Conservation (phyloP, 1,140 invertebrate species). For the Orchestia grillus region DNA sequence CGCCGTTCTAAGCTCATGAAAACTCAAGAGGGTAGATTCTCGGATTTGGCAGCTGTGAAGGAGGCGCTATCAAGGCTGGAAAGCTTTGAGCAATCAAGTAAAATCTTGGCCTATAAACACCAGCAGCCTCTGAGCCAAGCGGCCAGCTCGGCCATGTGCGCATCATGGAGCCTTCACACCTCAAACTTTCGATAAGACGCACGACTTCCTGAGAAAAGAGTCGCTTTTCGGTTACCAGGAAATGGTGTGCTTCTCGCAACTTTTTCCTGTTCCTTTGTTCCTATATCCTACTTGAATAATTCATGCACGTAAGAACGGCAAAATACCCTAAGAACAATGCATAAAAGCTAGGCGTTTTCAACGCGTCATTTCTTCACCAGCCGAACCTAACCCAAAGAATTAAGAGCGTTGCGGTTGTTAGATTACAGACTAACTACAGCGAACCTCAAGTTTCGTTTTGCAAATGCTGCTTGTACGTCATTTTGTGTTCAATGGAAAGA, state of each 20-base stretch:
- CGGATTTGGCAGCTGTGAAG: background rate
- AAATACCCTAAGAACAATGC: background rate
- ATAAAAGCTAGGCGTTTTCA: background rate
- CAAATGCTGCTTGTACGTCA: too few species aligned
- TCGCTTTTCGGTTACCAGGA: background rate
- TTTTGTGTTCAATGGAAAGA: background rate
- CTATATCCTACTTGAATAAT: background rate
- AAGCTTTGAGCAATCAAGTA: background rate
- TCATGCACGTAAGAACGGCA: background rate
- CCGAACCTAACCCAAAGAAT: background rate
- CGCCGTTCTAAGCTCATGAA: background rate
- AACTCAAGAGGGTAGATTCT: background rate
- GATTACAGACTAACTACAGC: background rate
- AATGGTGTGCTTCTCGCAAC: background rate
- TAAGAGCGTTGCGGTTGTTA: background rate
- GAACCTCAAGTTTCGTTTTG: background rate
- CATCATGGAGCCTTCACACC: background rate
- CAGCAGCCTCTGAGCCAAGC: background rate
- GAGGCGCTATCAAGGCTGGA: background rate
- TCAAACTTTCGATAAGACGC: background rate
- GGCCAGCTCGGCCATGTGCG: background rate
- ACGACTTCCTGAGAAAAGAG: background rate
- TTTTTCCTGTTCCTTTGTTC: background rate
- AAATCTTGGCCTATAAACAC: background rate
- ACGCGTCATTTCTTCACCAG: background rate